Base-by-base conservation (phyloP, 2,888 invertebrate genomes). In the Eupithecia insigniata region DNA sequence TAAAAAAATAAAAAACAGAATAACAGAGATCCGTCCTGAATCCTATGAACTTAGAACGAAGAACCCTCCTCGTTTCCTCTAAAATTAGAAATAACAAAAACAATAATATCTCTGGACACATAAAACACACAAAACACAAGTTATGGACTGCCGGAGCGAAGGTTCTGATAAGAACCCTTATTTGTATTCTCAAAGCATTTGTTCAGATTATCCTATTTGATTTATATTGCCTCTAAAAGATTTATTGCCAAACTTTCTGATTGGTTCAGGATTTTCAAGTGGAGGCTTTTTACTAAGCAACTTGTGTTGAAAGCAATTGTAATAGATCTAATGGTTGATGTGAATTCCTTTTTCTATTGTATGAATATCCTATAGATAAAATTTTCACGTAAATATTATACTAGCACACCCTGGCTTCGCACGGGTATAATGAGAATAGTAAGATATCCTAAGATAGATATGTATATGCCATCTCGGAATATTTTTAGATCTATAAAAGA, bases 131-230 rank as follows among this genome's bases (percentile, higher is more conserved):
- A 36, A 67, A 67, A 83, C 80, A 82, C 79, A 80, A 80, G 77
- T 80, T 80, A 81, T 69, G 51, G 69, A 78, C 66, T 71, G 73
- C 68, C 78, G 78, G 80, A 81, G 39, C 71, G 62, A 62, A 74
- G 66, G 79, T 78, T 80, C 79, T 79, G 78, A 79, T 64, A 75
- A 70, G 72, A 73, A 68, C 71, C 7, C 78, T 83, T 83, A 76
- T 79, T 79, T 80, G 82, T 85, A 88, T 88, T 84, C 86, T 79
- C 79, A 80, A 82, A 82, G 80, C 83, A 78, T 79, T 88, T 87
- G 85, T 87, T 80, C 81, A 85, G 88, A 89, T 90, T 87, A 90
- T 90, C 90, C 88, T 65, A n/a, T 73, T 69, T 87, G 90, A 90
- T 90, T 86, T 89, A 90, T 90, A 80, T 71, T 74, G 75, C 83